phyloP scores from a whole-genome alignment of 2,888 invertebrate species.

The Drosophila crucigera region DNA sequence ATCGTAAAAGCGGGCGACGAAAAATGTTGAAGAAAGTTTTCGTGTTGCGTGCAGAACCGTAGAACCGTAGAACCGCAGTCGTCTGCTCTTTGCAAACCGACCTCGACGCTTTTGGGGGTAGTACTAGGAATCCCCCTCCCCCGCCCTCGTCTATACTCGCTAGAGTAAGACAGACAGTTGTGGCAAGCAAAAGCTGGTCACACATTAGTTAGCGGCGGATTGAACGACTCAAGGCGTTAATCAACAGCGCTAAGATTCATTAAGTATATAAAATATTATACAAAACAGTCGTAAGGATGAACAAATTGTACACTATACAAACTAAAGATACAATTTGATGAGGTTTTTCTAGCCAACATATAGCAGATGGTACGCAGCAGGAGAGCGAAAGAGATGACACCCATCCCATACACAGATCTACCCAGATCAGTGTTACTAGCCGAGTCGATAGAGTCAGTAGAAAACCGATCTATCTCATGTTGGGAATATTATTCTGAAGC shows the following conservation, averaged over 20 bases:
- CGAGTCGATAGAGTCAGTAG: background rate
- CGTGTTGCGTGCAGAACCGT: conserved; percentile 73
- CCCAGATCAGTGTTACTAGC: background rate
- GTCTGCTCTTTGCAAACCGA: conserved; percentile 1
- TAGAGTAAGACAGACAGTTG: background rate
- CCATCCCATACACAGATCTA: background rate
- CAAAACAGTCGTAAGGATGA: background rate
- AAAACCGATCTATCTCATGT: background rate
- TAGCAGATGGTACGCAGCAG: background rate
- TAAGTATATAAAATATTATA: conserved; percentile 18
- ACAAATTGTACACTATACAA: background rate
- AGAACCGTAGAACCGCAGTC: conserved; percentile 22
- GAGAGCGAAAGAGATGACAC: background rate
- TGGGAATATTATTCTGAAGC: background rate
- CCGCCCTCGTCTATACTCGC: background rate
- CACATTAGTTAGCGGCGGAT: conserved; percentile 51
- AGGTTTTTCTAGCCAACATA: background rate
- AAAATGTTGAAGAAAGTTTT: conserved; percentile 74
- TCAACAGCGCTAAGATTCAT: conserved; percentile 45
- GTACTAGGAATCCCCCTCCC: background rate
- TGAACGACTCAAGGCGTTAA: conserved; percentile 54
- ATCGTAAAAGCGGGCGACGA: conserved; percentile 75
- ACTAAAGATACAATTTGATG: background rate
- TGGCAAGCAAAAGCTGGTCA: conserved; percentile 26
- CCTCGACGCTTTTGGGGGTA: background rate